A percentile compares a stretch with the other conserved stretches of the same genome.
Evolutionary conservation across 2,113 vertebrate species (phyloP).

Genomic region (Syngnathoides biaculeatus): DNA sequence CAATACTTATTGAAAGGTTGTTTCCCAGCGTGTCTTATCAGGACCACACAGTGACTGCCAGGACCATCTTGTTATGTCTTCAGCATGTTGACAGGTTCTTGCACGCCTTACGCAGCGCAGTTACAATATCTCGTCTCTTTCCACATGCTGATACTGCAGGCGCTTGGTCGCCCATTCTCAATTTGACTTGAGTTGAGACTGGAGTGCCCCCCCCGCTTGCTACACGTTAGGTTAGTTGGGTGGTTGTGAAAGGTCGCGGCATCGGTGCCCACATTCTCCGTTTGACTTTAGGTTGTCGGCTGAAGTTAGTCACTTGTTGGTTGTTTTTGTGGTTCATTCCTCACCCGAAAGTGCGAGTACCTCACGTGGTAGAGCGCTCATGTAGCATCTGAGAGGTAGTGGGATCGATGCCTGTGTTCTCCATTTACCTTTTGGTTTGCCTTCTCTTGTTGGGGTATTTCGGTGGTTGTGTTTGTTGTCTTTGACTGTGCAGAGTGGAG

Average conservation of each 20-base stretch:
- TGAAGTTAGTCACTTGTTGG: too few relatives aligned
- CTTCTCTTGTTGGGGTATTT: too few relatives aligned
- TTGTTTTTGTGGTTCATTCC: background rate
- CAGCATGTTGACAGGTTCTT: background rate
- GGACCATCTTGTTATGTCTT: background rate
- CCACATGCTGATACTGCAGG: background rate
- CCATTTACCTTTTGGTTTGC: too few relatives aligned
- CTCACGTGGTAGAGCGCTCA: slow-evolving; percentile 82
- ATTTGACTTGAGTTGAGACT: too few relatives aligned
- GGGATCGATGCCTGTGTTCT: too few relatives aligned
- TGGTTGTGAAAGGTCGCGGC: slow-evolving; percentile 76
- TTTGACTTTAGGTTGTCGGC: background rate
- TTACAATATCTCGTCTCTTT: background rate
- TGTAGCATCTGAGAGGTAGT: slow-evolving; percentile 67
- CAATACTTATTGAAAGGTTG: background rate
- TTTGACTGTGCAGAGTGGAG: slow-evolving; percentile 53
- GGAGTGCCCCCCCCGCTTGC: too few relatives aligned
- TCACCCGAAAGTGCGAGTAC: too few relatives aligned
- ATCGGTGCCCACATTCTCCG: slow-evolving; percentile 62
- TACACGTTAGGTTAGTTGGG: too few relatives aligned
- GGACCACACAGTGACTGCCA: background rate
- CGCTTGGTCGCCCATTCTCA: background rate
- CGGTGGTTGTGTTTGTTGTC: too few relatives aligned
- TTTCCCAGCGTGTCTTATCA: slow-evolving; percentile 1
- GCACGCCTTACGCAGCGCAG: background rate